Conservation (phyloP, 1,140 invertebrate genomes). For the Lepidurus arcticus region DNA sequence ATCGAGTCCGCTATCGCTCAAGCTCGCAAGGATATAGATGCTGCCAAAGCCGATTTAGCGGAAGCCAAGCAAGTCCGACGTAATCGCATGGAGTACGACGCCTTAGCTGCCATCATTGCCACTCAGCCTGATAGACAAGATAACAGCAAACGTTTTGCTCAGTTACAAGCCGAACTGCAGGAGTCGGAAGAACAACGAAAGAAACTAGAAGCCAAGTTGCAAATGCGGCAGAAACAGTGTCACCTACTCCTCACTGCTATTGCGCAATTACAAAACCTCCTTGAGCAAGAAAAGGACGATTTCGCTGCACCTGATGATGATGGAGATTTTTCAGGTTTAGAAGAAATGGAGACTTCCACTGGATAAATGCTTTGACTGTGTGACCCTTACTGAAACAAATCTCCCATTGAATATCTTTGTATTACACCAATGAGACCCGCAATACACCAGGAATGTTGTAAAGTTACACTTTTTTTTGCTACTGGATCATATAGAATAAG, state of each 20-base stretch:
- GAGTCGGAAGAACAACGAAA: conserved; percentile 65
- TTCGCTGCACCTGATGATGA: not conserved
- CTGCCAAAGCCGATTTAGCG: conserved; percentile 65
- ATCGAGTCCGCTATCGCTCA: conserved; percentile 69
- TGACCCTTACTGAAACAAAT: not conserved
- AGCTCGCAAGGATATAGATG: conserved; percentile 67
- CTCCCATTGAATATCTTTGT: not conserved
- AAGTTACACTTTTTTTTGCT: not conserved
- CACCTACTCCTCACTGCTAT: conserved; percentile 76
- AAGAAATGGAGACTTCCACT: conserved; percentile 12
- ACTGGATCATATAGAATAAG: conserved; percentile 26
- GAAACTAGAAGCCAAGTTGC: conserved; percentile 67
- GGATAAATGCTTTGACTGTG: not conserved
- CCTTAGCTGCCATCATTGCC: conserved; percentile 80
- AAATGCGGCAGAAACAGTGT: conserved; percentile 78
- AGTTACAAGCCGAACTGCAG: conserved; percentile 49
- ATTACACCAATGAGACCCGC: conserved; percentile 3
- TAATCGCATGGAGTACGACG: conserved; percentile 88
- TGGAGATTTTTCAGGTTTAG: not conserved
- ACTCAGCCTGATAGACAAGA: conserved; percentile 81
- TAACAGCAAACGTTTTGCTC: conserved; percentile 42
- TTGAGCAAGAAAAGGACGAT: conserved; percentile 40
- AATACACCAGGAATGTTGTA: conserved; percentile 27
- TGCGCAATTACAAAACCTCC: conserved; percentile 65
- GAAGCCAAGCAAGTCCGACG: conserved; percentile 73